Evolutionary conservation across 1,140 invertebrate genomes (phyloP).

Genomic region (Pemphigus obesinymphae): DNA sequence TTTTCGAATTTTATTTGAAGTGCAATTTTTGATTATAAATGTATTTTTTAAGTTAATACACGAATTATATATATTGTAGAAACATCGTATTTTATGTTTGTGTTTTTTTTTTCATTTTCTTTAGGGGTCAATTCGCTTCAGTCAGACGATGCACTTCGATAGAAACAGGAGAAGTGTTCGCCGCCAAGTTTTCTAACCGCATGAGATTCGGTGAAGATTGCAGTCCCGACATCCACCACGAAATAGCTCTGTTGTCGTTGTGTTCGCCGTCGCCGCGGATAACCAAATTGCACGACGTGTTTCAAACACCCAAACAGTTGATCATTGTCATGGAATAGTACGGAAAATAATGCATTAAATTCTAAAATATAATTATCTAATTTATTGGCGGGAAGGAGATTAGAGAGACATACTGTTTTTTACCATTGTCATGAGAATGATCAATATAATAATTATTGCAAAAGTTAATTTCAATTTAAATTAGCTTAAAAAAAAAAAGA

Average conservation of each 20-base stretch:
- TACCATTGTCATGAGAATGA: too few species aligned
- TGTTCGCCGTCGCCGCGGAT: conserved; percentile 61
- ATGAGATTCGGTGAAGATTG: conserved; percentile 61
- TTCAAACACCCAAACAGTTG: conserved; percentile 64
- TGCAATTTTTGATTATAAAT: too few species aligned
- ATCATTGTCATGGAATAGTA: conserved; percentile 73
- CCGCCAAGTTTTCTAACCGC: conserved; percentile 71
- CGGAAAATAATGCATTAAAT: conserved; percentile 49
- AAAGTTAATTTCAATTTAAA: too few species aligned
- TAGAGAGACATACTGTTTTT: too few species aligned
- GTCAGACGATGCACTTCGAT: conserved; percentile 64
- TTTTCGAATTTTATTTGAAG: too few species aligned
- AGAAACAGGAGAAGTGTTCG: conserved; percentile 60
- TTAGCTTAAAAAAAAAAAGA: too few species aligned
- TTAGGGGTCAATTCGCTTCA: conserved; percentile 71
- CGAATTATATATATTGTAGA: too few species aligned
- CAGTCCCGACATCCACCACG: conserved; percentile 61
- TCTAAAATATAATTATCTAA: too few species aligned
- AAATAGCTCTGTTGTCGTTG: conserved; percentile 64
- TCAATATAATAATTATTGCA: too few species aligned
- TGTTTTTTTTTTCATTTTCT: conserved; percentile 43
- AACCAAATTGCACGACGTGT: conserved; percentile 67
- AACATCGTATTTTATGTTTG: too few species aligned
- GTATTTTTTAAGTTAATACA: too few species aligned
- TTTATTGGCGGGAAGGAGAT: too few species aligned